Evolutionary conservation across 2,797 vertebrate species (phyloP).

Genomic region (Arnoldichthys spilopterus): DNA sequence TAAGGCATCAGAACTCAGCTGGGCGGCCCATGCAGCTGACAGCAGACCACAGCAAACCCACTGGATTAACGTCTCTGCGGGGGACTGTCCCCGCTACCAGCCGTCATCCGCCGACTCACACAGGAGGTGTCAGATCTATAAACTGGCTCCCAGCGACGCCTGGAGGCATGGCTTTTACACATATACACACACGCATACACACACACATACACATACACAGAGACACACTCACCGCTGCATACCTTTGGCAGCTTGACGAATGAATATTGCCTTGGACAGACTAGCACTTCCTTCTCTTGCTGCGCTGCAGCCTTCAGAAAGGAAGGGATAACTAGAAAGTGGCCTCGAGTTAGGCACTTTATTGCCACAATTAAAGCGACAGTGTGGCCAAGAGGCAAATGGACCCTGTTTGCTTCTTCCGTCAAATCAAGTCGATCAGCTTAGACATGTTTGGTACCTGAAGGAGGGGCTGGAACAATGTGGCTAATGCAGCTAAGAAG

Average conservation of each 20-base stretch:
- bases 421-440: background rate
- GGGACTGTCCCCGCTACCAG: conserved; percentile 34
- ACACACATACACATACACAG: conserved; percentile 34
- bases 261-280: conserved; percentile 17
- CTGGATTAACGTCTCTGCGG: conserved; percentile 42
- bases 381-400: background rate
- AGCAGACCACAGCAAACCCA: conserved; percentile 22
- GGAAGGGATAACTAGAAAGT: background rate
- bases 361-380: background rate
- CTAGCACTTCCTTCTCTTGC: conserved; percentile 13
- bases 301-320: background rate
- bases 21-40: conserved; percentile 14
- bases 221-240: background rate
- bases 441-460: too few species aligned
- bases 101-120: conserved; percentile 35
- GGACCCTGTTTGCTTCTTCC: background rate
- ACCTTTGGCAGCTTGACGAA: conserved; percentile 10
- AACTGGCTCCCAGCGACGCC: conserved; percentile 50
- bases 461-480: too few species aligned
- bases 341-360: background rate
- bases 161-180: conserved; percentile 48
- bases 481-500: too few species aligned
- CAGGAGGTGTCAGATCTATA: conserved; percentile 44
- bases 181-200: conserved; percentile 29
- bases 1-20: background rate